Conservation (phyloP, 2,113 vertebrate genomes). For the Channa argus region DNA sequence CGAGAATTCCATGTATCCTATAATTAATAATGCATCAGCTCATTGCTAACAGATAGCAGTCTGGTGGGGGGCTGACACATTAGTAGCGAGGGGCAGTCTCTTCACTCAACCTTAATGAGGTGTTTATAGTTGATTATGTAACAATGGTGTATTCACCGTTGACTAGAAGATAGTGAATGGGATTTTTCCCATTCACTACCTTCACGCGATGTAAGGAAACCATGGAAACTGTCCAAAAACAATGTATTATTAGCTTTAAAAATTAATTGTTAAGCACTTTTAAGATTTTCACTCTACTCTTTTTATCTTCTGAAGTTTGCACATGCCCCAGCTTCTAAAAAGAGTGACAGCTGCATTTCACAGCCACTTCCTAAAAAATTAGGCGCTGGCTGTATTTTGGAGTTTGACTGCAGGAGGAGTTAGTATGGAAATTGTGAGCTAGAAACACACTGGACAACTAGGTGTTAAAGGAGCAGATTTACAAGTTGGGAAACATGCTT, state of each 20-base stretch:
- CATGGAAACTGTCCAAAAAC: too few relatives aligned
- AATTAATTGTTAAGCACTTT: not conserved
- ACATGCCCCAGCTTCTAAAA: not conserved
- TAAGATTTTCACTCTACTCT: not conserved
- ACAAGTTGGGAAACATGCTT: not conserved
- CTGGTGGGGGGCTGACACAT: conserved; percentile 62
- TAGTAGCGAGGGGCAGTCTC: conserved; percentile 60
- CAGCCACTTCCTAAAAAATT: not conserved
- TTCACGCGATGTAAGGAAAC: not conserved
- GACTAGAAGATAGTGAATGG: too few relatives aligned
- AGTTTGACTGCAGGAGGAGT: not conserved
- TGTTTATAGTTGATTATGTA: conserved; percentile 60
- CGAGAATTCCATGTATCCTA: conserved; percentile 79
- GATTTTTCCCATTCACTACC: not conserved
- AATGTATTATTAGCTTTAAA: not conserved
- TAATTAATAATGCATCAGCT: conserved; percentile 84
- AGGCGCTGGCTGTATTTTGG: not conserved
- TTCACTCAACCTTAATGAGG: conserved; percentile 60
- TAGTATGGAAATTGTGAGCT: not conserved
- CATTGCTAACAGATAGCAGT: conserved; percentile 75
- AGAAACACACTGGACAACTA: not conserved
- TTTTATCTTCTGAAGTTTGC: not conserved
- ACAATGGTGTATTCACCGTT: conserved; percentile 31
- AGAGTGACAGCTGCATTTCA: not conserved
- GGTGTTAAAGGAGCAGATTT: not conserved